These are phyloP conservation scores for Conus betulinus DNA, from an alignment of 1,140 invertebrate species.

Conservation along the genomic window DNA sequence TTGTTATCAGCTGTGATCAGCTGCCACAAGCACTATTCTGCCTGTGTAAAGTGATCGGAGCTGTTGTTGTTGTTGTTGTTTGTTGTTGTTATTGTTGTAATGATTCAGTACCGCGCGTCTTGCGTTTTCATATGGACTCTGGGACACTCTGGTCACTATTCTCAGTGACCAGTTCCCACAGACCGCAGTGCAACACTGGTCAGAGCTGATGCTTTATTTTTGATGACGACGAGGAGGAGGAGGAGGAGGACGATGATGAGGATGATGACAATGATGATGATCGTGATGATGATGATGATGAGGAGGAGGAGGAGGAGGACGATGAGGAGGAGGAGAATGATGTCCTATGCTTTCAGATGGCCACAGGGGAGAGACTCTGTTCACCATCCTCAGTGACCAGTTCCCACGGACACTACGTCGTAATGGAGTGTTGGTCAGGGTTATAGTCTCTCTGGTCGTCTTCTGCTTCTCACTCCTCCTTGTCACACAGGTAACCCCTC, in stretches of 20 bases:
- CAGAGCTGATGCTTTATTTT: too few species aligned
- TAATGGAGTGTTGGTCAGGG: not conserved
- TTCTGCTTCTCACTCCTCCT: not conserved
- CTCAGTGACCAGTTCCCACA: slow-evolving; percentile 27
- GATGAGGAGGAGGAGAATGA: not conserved
- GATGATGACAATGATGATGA: not conserved
- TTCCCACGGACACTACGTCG: not conserved
- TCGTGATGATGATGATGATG: not conserved
- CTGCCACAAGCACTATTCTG: too few species aligned
- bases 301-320: not conserved
- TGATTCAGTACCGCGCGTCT: too few species aligned
- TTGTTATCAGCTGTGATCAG: too few species aligned
- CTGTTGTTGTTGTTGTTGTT: too few species aligned
- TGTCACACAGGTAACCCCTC: not conserved
- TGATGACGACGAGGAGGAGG: not conserved
- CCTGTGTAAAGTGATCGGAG: too few species aligned
- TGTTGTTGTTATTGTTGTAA: too few species aligned
- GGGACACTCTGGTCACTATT: not conserved
- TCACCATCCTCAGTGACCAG: slow-evolving; percentile 24
- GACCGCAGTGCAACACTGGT: not conserved
- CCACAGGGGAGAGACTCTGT: not conserved
- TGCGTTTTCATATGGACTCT: not conserved
- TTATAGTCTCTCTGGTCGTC: not conserved
- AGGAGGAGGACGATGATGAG: not conserved
- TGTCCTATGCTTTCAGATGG: not conserved